Evolutionary conservation across 2,888 invertebrate genomes (phyloP), one percentile per base, ranked within the genome.

Genomic region (Hemistola chrysoprasaria): DNA sequence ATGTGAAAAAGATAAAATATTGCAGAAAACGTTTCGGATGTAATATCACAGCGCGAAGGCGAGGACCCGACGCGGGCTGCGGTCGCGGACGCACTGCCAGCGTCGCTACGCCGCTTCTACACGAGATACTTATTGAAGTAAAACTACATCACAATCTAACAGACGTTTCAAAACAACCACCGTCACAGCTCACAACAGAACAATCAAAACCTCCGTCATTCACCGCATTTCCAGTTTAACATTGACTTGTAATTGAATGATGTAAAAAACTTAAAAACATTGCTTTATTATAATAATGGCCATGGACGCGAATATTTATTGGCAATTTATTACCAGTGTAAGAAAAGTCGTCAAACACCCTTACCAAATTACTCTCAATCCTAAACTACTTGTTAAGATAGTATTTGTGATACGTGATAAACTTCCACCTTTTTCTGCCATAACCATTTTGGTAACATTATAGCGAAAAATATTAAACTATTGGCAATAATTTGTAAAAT

Each of bases 81-180:
- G 78, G 71, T 73, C 79, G 78, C 78, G 74, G 62, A 63, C 63
- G 60, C 57, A 87, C 86, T 87, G 83, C 65, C 75, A 70, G 62
- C 59, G 48, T 50, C 54, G 64, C 60, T 63, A 69, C 63, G 56
- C 53, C 66, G 65, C 54, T 62, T 61, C 74, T 70, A 69, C 70
- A 64, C 65, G 65, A 68, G 68, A 70, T 70, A 72, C 62, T 59
- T 57, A 47, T 59, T 72, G 58, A 69, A 66, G 68, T 70, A 66
- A 67, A 68, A 55, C 63, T 61, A 58, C 59, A 62, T 65, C 33
- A 67, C 64, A 69, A 74, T 73, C 70, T 74, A 62, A 65, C 63
- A 58, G 46, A 64, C 64, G 56, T 69, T 74, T 68, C 62, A 66
- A 71, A 72, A 69, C 67, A 65, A 59, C 61, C 53, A 56, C 54